A percentile compares a stretch with the other conserved stretches of the same genome.
Evolutionary conservation across 2,888 invertebrate species (phyloP).

Genomic region (Eupithecia centaureata): DNA sequence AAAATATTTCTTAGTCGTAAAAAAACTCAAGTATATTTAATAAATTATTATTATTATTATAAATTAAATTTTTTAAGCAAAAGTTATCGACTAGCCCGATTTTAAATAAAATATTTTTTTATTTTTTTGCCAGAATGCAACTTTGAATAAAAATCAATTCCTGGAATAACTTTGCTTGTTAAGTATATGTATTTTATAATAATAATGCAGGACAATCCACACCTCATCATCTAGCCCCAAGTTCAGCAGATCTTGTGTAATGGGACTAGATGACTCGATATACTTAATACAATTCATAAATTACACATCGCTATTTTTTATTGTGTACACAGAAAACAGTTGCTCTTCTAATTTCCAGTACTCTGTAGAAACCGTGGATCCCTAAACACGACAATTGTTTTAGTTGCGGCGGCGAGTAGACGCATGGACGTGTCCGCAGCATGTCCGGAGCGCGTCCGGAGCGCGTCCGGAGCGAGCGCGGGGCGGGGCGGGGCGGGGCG

Average conservation of each 20-base stretch:
- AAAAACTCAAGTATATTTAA: background rate
- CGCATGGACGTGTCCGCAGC: constrained; percentile 3
- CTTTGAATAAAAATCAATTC: background rate
- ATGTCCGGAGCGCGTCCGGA: background rate
- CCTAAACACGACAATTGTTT: constrained; percentile 34
- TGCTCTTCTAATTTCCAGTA: constrained; percentile 1
- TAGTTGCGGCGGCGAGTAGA: constrained; percentile 24
- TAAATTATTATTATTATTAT: background rate
- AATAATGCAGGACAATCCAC: too few relatives aligned
- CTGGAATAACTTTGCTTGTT: background rate
- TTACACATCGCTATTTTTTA: too few relatives aligned
- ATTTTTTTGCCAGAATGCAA: background rate
- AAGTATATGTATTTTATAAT: too few relatives aligned
- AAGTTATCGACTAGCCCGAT: background rate
- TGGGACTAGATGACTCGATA: too few relatives aligned
- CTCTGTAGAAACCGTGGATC: constrained; percentile 22
- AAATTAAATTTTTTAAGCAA: background rate
- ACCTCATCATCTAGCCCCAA: too few relatives aligned
- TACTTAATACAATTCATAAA: too few relatives aligned
- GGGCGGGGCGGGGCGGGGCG: background rate
- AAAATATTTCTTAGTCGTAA: background rate
- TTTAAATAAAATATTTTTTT: background rate
- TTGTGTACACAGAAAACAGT: too few relatives aligned
- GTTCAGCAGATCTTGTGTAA: too few relatives aligned
- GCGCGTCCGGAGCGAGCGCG: constrained; percentile 12